Percentiles rank a stretch among this genome's conserved stretches.
phyloP scores from a whole-genome alignment of 2,113 vertebrate species.

The Orycteropus afer region DNA sequence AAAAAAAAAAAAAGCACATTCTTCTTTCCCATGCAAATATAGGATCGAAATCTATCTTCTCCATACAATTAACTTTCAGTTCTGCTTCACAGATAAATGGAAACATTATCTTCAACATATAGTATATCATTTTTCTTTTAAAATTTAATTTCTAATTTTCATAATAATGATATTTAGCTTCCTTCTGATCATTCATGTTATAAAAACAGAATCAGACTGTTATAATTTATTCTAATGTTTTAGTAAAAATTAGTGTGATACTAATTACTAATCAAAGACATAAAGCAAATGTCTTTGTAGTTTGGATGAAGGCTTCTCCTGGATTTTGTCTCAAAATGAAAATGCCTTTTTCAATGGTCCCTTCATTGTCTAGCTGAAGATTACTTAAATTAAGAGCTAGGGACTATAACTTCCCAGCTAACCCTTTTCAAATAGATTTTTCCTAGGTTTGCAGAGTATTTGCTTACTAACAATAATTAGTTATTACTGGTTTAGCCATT shows the following conservation, averaged over 20 bases:
- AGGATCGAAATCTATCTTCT: neutral
- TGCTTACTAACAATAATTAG: neutral
- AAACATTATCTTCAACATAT: neutral
- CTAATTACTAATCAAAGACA: neutral
- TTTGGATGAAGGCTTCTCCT: neutral
- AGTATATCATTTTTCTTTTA: neutral
- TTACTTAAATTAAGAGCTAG: neutral
- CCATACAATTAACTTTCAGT: neutral
- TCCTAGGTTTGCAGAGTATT: neutral
- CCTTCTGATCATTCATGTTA: neutral
- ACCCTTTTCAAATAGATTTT: neutral
- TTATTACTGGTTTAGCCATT: neutral
- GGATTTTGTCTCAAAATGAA: neutral
- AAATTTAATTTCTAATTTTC: neutral
- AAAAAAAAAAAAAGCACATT: neutral
- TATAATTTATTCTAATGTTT: neutral
- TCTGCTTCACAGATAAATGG: neutral
- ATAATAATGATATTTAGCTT: conserved; percentile 1
- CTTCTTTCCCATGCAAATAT: neutral
- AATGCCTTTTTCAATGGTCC: neutral
- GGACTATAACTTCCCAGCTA: neutral
- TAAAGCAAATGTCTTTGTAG: conserved; percentile 1
- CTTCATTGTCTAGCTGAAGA: neutral
- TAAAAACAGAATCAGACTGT: neutral
- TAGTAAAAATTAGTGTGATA: neutral